phyloP scores from a whole-genome alignment of 2,113 vertebrate genomes.

The Trematomus loennbergii region DNA sequence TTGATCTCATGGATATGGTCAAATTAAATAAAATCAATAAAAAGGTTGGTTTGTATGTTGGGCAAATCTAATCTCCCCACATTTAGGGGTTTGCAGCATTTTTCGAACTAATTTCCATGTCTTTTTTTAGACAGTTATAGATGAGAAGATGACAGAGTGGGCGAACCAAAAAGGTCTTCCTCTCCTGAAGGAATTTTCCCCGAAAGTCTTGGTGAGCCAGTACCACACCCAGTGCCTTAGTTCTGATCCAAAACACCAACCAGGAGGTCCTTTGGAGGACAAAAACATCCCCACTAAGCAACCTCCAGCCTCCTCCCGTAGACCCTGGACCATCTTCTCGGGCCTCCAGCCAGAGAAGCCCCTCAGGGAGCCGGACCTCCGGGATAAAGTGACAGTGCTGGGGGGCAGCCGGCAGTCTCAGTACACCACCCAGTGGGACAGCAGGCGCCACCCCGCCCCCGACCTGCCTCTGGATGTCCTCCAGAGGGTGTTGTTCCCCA shows the following conservation, averaged over 20 bases:
- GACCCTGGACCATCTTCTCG: conserved; percentile 56
- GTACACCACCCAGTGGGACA: conserved; percentile 65
- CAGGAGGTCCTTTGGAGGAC: background rate
- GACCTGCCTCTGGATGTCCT: conserved; percentile 68
- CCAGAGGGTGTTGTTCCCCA: conserved; percentile 74
- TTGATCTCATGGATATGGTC: conserved; percentile 53
- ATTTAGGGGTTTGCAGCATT: background rate
- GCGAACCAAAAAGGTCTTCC: conserved; percentile 65
- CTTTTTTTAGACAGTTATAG: conserved; percentile 42
- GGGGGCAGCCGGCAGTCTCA: conserved; percentile 12
- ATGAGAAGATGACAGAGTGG: conserved; percentile 64
- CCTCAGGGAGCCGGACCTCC: conserved; percentile 55
- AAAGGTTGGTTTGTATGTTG: conserved; percentile 52
- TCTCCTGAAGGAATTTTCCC: conserved; percentile 13
- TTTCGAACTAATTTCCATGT: background rate
- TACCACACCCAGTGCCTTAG: conserved; percentile 55
- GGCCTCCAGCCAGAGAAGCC: conserved; percentile 42
- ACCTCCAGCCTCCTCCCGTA: conserved; percentile 23
- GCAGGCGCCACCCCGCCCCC: conserved; percentile 29
- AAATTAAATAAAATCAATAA: conserved; percentile 24
- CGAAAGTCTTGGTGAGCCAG: conserved; percentile 23
- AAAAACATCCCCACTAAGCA: conserved; percentile 24
- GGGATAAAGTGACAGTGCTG: conserved; percentile 45
- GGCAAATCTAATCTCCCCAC: background rate
- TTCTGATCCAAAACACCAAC: background rate